Evolutionary conservation across 2,797 vertebrate genomes (phyloP).

Genomic region (Megaceryle alcyon): DNA sequence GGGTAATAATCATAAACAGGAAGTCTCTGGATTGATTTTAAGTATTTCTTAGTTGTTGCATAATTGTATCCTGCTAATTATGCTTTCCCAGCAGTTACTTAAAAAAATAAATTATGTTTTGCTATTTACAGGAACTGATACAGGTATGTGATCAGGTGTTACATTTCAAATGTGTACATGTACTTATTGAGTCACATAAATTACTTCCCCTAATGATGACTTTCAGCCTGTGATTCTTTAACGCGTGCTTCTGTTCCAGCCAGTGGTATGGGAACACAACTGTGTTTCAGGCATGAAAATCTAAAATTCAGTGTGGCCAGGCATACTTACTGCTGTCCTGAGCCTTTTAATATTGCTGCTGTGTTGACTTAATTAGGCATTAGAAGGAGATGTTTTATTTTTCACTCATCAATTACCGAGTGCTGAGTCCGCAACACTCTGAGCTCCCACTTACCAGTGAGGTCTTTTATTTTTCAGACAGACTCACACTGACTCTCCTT

Average conservation of each 20-base stretch:
- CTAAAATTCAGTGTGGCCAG: neutral
- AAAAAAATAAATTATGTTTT: slow-evolving; percentile 7
- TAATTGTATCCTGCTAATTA: slow-evolving; percentile 67
- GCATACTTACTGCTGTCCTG: neutral
- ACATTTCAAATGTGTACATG: neutral
- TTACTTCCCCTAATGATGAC: neutral
- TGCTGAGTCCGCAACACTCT: neutral
- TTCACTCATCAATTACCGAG: neutral
- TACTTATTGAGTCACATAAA: neutral
- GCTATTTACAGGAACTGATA: slow-evolving; percentile 5
- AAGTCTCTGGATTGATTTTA: slow-evolving; percentile 39
- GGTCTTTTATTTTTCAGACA: neutral
- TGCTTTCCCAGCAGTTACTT: slow-evolving; percentile 36
- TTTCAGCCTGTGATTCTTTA: neutral
- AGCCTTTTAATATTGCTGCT: neutral
- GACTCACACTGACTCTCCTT: neutral
- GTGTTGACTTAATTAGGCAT: neutral
- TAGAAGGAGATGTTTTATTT: neutral
- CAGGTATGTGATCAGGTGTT: neutral
- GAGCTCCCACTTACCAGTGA: neutral
- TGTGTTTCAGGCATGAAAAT: neutral
- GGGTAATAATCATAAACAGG: slow-evolving; percentile 38
- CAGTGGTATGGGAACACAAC: neutral
- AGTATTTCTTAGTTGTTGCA: slow-evolving; percentile 44
- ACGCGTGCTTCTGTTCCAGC: neutral